These are phyloP conservation scores for Philereme vetulata DNA, from an alignment of 2,888 invertebrate species.

Conservation along the genomic window DNA sequence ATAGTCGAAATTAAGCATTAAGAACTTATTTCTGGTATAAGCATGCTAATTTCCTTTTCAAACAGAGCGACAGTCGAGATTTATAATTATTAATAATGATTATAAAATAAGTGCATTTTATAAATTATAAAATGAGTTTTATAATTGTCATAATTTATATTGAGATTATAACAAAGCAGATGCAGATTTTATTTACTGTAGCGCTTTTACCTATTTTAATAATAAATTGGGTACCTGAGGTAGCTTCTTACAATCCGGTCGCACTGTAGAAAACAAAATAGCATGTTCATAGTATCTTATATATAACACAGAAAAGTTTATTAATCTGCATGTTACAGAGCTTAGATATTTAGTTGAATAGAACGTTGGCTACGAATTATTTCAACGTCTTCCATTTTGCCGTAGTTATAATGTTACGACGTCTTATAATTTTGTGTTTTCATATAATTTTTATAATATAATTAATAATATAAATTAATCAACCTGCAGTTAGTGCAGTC, in stretches of 20 bases:
- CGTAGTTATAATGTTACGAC: conserved; percentile 48
- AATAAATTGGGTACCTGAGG: conserved; percentile 29
- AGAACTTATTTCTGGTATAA: conserved; percentile 23
- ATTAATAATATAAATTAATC: conserved; percentile 46
- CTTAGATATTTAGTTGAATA: conserved; percentile 67
- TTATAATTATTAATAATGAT: conserved; percentile 10
- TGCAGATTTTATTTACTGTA: conserved; percentile 25
- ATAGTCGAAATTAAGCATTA: conserved; percentile 32
- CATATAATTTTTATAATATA: conserved; percentile 35
- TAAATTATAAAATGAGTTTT: conserved; percentile 3
- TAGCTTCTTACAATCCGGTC: conserved; percentile 24
- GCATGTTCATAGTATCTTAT: conserved; percentile 33
- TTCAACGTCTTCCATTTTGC: conserved; percentile 78
- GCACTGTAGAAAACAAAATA: conserved; percentile 36
- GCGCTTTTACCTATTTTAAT: conserved; percentile 25
- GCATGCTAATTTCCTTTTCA: conserved; percentile 34
- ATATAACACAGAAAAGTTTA: conserved; percentile 21
- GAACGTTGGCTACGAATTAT: conserved; percentile 82
- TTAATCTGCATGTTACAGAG: conserved; percentile 57
- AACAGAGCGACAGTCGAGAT: conserved; percentile 26
- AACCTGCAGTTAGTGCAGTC: conserved; percentile 67
- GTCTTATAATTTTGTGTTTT: conserved; percentile 40
- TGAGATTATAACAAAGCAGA: conserved; percentile 16
- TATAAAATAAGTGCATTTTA: neutral
- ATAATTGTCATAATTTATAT: conserved; percentile 2